phyloP scores from a whole-genome alignment of 2,797 vertebrate species.

The Todus mexicanus region DNA sequence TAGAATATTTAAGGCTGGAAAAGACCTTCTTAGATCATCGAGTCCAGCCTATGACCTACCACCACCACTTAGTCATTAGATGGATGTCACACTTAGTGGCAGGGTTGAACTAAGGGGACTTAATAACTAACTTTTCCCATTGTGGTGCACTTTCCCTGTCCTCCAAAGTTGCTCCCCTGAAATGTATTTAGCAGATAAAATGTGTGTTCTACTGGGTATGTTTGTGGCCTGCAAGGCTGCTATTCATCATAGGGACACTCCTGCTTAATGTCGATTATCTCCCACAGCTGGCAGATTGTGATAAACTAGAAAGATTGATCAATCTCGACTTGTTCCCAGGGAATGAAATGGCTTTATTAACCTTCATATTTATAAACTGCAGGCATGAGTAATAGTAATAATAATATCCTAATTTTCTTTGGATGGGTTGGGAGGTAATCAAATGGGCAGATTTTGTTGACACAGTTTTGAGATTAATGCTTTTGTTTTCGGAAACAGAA shows the following conservation, averaged over 20 bases:
- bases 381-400: not conserved
- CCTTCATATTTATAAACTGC: constrained; percentile 18
- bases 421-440: not conserved
- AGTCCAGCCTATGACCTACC: too few relatives aligned
- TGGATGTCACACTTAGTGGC: too few relatives aligned
- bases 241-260: constrained; percentile 14
- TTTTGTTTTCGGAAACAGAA: not conserved
- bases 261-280: not conserved
- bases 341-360: constrained; percentile 28
- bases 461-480: not conserved
- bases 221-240: constrained; percentile 1
- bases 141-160: not conserved
- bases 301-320: constrained; percentile 8
- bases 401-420: not conserved
- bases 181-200: not conserved
- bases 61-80: too few relatives aligned
- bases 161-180: not conserved
- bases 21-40: too few relatives aligned
- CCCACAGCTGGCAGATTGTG: constrained; percentile 19
- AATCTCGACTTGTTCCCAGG: not conserved
- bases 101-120: not conserved
- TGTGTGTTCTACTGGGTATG: not conserved
- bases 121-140: not conserved
- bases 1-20: too few relatives aligned
- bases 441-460: not conserved